A percentile compares a stretch with the other conserved stretches of the same genome.
These are phyloP conservation scores for Trichosurus vulpecula DNA, from an alignment of 2,797 vertebrate genomes.

Conservation along the genomic window DNA sequence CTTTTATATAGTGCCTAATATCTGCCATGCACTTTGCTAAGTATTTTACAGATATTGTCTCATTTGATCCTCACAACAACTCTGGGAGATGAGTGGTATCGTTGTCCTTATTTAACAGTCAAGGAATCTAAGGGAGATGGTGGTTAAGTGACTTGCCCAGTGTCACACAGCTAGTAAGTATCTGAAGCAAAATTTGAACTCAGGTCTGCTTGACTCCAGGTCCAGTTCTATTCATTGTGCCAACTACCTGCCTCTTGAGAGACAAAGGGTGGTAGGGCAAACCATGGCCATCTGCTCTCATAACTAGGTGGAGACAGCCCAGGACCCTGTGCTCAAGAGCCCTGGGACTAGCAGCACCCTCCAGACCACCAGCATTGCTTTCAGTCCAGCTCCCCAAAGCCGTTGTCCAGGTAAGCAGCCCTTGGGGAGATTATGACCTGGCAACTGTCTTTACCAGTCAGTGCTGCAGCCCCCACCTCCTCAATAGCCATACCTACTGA, in stretches of 20 bases:
- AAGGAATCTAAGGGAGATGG: neutral
- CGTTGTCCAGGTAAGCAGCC: neutral
- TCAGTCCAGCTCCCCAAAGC: neutral
- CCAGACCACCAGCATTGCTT: neutral
- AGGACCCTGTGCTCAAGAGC: neutral
- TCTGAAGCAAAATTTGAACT: neutral
- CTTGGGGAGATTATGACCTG: neutral
- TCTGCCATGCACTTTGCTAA: neutral
- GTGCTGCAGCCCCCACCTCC: neutral
- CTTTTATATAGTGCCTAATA: too few species aligned
- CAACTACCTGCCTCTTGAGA: neutral
- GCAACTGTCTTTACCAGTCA: neutral
- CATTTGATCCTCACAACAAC: neutral
- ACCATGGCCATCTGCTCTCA: neutral
- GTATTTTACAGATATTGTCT: neutral
- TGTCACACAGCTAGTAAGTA: neutral
- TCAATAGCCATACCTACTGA: neutral
- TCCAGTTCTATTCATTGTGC: neutral
- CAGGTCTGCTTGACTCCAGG: neutral
- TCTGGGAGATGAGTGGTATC: neutral
- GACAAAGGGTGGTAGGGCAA: neutral
- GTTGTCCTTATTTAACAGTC: neutral
- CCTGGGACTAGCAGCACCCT: neutral
- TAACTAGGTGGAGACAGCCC: neutral
- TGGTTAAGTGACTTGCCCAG: neutral